phyloP scores from a whole-genome alignment of 2,797 vertebrate genomes.

The Fistularia tabacaria region DNA sequence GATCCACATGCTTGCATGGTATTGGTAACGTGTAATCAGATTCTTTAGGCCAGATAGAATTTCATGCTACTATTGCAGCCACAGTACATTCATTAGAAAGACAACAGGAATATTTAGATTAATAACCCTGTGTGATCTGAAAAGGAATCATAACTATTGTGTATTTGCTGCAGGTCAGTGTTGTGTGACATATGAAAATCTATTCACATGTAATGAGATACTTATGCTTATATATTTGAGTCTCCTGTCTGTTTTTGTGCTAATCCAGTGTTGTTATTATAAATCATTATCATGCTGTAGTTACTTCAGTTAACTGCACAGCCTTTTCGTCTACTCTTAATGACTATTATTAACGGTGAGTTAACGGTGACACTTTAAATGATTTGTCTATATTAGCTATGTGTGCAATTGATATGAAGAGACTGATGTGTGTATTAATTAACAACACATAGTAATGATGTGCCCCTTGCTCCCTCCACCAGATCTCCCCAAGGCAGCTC shows the following conservation, averaged over 20 bases:
- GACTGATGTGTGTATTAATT: slow-evolving; percentile 32
- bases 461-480: slow-evolving; percentile 14
- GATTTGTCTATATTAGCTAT: neutral
- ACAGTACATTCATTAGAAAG: slow-evolving; percentile 2
- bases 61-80: slow-evolving; percentile 1
- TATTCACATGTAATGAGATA: slow-evolving; percentile 29
- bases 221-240: neutral
- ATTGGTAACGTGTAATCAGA: neutral
- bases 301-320: slow-evolving; percentile 9
- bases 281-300: slow-evolving; percentile 1
- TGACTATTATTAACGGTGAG: slow-evolving; percentile 10
- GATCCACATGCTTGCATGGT: slow-evolving; percentile 5
- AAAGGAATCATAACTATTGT: neutral
- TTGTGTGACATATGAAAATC: slow-evolving; percentile 23
- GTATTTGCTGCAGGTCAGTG: slow-evolving; percentile 15
- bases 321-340: slow-evolving; percentile 13
- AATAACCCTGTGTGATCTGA: slow-evolving; percentile 6
- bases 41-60: slow-evolving; percentile 1
- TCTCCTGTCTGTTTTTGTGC: slow-evolving; percentile 7
- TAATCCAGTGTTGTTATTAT: slow-evolving; percentile 6
- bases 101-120: neutral
- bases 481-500: slow-evolving; percentile 95
- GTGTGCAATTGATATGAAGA: slow-evolving; percentile 19
- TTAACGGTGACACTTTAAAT: slow-evolving; percentile 4
- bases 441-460: slow-evolving; percentile 15